phyloP scores from a whole-genome alignment of 1,140 invertebrate genomes.

The Stratiolaelaps scimitus region DNA sequence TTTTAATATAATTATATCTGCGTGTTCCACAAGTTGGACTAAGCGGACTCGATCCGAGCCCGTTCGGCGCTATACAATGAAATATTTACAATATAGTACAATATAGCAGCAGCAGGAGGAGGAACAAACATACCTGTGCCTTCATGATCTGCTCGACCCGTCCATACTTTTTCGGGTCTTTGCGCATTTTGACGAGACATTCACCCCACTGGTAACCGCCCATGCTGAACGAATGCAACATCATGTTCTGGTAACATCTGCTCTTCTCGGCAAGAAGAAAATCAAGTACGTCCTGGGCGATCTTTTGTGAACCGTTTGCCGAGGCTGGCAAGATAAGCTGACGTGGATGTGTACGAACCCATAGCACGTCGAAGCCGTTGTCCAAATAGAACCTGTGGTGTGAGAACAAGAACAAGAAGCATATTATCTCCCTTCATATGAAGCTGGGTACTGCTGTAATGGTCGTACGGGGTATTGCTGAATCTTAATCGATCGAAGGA shows the following conservation, averaged over 20 bases:
- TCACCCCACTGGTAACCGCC: constrained; percentile 21
- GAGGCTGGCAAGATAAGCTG: background rate
- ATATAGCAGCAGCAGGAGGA: too few species aligned
- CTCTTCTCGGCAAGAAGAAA: constrained; percentile 18
- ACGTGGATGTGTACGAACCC: background rate
- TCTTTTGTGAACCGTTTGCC: background rate
- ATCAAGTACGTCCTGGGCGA: constrained; percentile 9
- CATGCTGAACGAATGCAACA: constrained; percentile 25
- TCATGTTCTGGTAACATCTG: constrained; percentile 22
- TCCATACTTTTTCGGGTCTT: background rate
- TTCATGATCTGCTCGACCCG: constrained; percentile 1
- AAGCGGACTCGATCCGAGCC: too few species aligned
- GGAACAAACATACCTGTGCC: background rate
- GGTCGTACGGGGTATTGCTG: too few species aligned
- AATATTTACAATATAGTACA: too few species aligned
- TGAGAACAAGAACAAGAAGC: too few species aligned
- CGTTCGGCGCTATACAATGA: too few species aligned
- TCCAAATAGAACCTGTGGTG: constrained; percentile 11
- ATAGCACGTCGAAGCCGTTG: constrained; percentile 27
- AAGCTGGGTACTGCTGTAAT: too few species aligned
- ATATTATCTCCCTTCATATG: too few species aligned
- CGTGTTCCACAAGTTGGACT: too few species aligned
- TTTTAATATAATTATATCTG: too few species aligned
- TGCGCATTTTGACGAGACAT: background rate
- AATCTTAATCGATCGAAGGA: too few species aligned